Evolutionary conservation across 2,797 vertebrate species (phyloP).

Genomic region (Alosa sapidissima): DNA sequence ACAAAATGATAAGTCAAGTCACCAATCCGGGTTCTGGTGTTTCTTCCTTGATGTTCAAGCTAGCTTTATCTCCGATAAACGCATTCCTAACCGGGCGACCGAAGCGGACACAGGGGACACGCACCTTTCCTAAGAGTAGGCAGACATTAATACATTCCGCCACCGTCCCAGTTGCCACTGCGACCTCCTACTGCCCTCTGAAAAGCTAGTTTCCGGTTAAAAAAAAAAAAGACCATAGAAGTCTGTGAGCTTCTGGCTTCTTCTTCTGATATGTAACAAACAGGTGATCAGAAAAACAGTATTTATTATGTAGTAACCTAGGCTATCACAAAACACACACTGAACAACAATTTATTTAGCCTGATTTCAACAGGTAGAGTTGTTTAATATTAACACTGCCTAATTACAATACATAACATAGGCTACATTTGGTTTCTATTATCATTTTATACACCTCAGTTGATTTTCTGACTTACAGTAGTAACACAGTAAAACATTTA

Average conservation of each 20-base stretch:
- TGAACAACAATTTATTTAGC: background rate
- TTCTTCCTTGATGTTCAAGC: constrained; percentile 46
- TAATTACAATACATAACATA: background rate
- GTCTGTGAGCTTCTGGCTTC: too few relatives aligned
- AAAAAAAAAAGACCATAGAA: constrained; percentile 21
- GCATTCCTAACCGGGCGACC: constrained; percentile 74
- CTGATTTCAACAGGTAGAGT: background rate
- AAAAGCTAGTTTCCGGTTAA: constrained; percentile 58
- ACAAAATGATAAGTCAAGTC: constrained; percentile 54
- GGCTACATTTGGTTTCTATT: background rate
- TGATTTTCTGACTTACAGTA: background rate
- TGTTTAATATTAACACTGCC: background rate
- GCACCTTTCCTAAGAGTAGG: constrained; percentile 70
- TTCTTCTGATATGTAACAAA: background rate
- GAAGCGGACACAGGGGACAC: constrained; percentile 83
- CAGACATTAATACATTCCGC: constrained; percentile 69
- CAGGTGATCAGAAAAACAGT: background rate
- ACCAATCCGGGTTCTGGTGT: constrained; percentile 50
- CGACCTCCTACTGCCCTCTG: constrained; percentile 73
- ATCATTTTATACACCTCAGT: background rate
- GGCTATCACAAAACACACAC: background rate
- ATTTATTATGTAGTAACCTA: background rate
- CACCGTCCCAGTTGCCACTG: constrained; percentile 75
- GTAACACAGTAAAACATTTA: background rate
- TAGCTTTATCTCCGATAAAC: constrained; percentile 53